Base-by-base conservation (phyloP, 2,797 vertebrate species). In the Lutjanus argentimaculatus region DNA sequence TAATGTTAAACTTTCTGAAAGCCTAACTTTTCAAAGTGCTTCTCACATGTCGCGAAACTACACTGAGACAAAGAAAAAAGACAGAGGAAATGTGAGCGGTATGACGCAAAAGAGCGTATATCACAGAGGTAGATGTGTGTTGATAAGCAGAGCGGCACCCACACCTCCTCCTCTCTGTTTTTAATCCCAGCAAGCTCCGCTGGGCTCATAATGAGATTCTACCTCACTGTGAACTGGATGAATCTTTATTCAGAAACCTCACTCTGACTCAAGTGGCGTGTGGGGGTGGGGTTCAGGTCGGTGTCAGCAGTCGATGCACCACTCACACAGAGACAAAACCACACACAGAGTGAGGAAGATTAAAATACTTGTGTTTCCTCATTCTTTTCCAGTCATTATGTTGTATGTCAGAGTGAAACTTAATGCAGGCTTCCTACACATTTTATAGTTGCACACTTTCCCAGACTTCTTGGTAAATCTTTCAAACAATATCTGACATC, bases 151-250 rank as follows among this genome's bases (percentile, higher is more conserved):
- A 79, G 65, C 74, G 42, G 52, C 72, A 40, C 40, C 64, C 49
- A 59, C 68, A 25, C 21, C 14, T 58, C 21, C 12, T 58, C 51
- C 57, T 1, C 55, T 70, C 56, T 83, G 42, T 61, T 22, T 75
- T 70, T 55, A 73, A 75, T 77, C 72, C 56, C 71, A 78, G 78
- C 62, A 61, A 42, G 67, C 73, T 40, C 15, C 65, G 51, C 17
- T 61, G 16, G 46, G 55, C 71, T 72, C 65, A 71, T 78, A 72
- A 85, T 78, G 62, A 82, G 70, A 70, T 42, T 63, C 42, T 51
- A 25, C 40, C 21, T 53, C 36, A 30, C 62, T 42, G 22, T 65
- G 52, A 77, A 52, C 74, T 69, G 55, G 69, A 57, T 51, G 17
- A 56, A 72, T 69, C 70, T 48, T 82, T 67, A 69, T 49, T 79